A percentile compares a stretch with the other conserved stretches of the same genome.
phyloP scores from a whole-genome alignment of 2,797 vertebrate species.

The Clarias laeviceps region DNA sequence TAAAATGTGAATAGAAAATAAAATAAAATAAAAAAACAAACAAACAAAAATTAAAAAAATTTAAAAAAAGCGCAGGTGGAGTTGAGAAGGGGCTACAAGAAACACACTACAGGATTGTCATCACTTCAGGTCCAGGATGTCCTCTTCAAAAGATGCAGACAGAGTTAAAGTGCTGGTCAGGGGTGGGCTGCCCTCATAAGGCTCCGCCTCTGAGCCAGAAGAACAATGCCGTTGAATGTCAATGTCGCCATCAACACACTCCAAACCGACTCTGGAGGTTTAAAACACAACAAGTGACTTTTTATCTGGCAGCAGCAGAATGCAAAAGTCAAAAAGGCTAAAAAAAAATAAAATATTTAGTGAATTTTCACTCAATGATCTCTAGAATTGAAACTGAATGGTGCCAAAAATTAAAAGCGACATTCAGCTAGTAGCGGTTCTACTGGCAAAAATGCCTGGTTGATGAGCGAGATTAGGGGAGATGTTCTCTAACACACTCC shows the following conservation, averaged over 20 bases:
- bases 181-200: slow-evolving; percentile 76
- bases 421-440: too few relatives aligned
- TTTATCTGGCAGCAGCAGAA: neutral
- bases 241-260: slow-evolving; percentile 78
- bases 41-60: slow-evolving; percentile 48
- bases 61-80: slow-evolving; percentile 24
- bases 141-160: slow-evolving; percentile 86
- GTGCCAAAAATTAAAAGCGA: too few relatives aligned
- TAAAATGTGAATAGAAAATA: slow-evolving; percentile 52
- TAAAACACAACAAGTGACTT: neutral
- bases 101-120: slow-evolving; percentile 73
- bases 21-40: slow-evolving; percentile 50
- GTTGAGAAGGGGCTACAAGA: slow-evolving; percentile 51
- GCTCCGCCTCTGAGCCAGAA: slow-evolving; percentile 78
- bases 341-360: too few relatives aligned
- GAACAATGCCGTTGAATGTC: slow-evolving; percentile 77
- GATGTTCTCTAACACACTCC: neutral
- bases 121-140: slow-evolving; percentile 94
- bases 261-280: slow-evolving; percentile 73
- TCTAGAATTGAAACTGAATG: too few relatives aligned
- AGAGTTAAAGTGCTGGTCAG: slow-evolving; percentile 78
- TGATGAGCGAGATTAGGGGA: too few relatives aligned
- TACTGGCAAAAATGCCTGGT: too few relatives aligned
- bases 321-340: too few relatives aligned
- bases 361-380: too few relatives aligned